Evolutionary conservation across 1,140 invertebrate species (phyloP).

Genomic region (Venustaconcha ellipsiformis): DNA sequence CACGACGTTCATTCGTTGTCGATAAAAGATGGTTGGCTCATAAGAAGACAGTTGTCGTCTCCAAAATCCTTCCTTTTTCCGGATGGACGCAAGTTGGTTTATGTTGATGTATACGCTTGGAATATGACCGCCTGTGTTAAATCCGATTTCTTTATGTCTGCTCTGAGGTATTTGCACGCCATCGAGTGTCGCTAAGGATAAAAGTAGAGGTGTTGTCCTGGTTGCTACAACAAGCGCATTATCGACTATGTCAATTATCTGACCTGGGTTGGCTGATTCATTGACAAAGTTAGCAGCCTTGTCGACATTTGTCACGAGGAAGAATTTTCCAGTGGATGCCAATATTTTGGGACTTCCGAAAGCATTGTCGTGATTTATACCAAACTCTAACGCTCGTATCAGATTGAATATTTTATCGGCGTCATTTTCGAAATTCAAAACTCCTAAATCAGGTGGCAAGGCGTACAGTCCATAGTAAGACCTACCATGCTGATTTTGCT

Average conservation of each 20-base stretch:
- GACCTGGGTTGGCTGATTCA: conserved; percentile 14
- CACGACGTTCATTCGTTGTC: conserved; percentile 49
- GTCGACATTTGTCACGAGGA: conserved; percentile 42
- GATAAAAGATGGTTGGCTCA: conserved; percentile 46
- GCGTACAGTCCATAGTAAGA: conserved; percentile 47
- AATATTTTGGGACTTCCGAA: conserved; percentile 43
- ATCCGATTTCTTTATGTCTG: conserved; percentile 19
- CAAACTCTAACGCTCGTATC: conserved; percentile 37
- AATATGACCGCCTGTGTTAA: conserved; percentile 19
- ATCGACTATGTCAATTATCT: conserved; percentile 42
- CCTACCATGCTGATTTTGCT: conserved; percentile 24
- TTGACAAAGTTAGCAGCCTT: not conserved
- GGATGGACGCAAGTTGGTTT: conserved; percentile 18
- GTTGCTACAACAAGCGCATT: conserved; percentile 45
- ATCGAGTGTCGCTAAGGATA: conserved; percentile 39
- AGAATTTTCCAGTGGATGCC: conserved; percentile 35
- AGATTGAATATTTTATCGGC: conserved; percentile 31
- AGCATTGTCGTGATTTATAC: conserved; percentile 40
- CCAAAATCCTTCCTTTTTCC: conserved; percentile 47
- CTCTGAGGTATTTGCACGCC: conserved; percentile 22
- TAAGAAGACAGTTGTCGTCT: conserved; percentile 31
- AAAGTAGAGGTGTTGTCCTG: conserved; percentile 16
- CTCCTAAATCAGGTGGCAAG: conserved; percentile 42
- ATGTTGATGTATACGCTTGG: conserved; percentile 17
- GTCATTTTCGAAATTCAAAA: conserved; percentile 34